A percentile compares a stretch with the other conserved stretches of the same genome.
phyloP scores from a whole-genome alignment of 1,140 invertebrate genomes.

The Zaprionus capensis region DNA sequence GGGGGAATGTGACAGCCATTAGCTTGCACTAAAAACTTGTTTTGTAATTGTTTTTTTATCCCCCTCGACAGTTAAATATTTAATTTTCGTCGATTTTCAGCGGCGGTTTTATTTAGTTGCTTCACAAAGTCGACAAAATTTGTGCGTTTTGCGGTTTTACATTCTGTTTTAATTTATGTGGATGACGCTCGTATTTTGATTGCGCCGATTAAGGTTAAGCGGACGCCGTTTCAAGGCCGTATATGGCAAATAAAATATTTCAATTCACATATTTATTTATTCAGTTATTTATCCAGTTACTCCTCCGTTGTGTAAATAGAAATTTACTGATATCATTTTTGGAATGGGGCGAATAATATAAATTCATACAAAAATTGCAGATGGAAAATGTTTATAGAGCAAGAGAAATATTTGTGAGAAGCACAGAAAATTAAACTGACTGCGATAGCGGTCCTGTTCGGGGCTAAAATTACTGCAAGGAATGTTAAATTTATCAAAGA shows the following conservation, averaged over 20 bases:
- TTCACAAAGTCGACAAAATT: constrained; percentile 15
- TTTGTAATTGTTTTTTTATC: constrained; percentile 10
- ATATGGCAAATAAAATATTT: constrained; percentile 15
- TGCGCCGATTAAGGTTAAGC: constrained; percentile 27
- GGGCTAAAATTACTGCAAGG: neutral
- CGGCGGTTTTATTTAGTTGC: constrained; percentile 6
- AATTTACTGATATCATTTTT: constrained; percentile 4
- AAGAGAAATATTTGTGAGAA: neutral
- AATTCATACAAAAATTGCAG: neutral
- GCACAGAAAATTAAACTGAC: neutral
- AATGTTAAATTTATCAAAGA: neutral
- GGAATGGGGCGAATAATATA: constrained; percentile 6
- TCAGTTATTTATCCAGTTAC: constrained; percentile 21
- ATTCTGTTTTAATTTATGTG: neutral
- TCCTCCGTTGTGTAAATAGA: constrained; percentile 4
- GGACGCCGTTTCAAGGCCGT: constrained; percentile 5
- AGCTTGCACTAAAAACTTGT: constrained; percentile 34
- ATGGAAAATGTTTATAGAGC: neutral
- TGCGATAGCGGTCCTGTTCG: neutral
- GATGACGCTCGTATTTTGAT: constrained; percentile 21
- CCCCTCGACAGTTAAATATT: constrained; percentile 13
- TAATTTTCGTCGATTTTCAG: constrained; percentile 9
- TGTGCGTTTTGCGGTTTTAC: constrained; percentile 22
- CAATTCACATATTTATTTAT: constrained; percentile 22
- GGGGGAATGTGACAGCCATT: constrained; percentile 37